phyloP scores from a whole-genome alignment of 2,888 invertebrate species.

The Margaritifera margaritifera region DNA sequence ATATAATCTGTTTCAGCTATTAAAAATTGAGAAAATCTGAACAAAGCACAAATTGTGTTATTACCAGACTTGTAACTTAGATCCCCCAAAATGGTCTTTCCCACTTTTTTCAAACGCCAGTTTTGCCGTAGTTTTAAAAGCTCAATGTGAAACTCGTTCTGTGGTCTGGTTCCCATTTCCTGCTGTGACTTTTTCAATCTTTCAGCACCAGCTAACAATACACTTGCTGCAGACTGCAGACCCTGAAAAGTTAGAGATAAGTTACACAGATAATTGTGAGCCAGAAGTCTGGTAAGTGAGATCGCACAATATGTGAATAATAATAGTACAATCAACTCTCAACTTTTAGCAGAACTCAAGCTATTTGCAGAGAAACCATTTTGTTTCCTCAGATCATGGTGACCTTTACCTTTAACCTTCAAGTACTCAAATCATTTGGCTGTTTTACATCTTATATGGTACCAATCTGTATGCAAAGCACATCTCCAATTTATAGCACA shows the following conservation, averaged over 20 bases:
- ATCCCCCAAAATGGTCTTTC: constrained; percentile 95
- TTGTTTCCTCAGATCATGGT: no score
- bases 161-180: constrained; percentile 78
- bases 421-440: no score
- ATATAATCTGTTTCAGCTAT: neutral
- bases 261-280: no score
- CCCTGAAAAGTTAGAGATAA: constrained; percentile 75
- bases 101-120: constrained; percentile 97
- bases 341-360: no score
- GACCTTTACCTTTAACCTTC: no score
- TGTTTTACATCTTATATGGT: no score
- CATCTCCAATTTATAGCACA: no score
- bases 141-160: constrained; percentile 93
- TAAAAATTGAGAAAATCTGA: neutral
- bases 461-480: no score
- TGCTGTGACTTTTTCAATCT: constrained; percentile 86
- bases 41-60: constrained; percentile 4
- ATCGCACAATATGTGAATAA: no score
- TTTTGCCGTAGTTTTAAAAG: constrained; percentile 89
- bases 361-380: no score
- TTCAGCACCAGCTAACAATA: constrained; percentile 89
- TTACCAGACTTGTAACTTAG: constrained; percentile 90
- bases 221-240: constrained; percentile 87
- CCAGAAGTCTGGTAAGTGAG: no score
- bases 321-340: no score